phyloP scores from a whole-genome alignment of 2,113 vertebrate genomes.

The Calyptomena viridis region DNA sequence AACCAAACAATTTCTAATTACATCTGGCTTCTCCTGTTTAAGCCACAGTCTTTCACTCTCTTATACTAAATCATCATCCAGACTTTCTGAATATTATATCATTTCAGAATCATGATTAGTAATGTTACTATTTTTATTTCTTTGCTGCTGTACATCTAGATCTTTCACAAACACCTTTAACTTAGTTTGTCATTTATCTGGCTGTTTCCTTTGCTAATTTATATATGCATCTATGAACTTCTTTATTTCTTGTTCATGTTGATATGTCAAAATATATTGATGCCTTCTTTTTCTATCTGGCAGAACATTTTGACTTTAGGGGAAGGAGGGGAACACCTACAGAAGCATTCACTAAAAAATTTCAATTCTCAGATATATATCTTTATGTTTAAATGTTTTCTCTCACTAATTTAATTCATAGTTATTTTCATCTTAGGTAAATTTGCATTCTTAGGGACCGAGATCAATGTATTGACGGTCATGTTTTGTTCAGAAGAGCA shows the following conservation, averaged over 20 bases:
- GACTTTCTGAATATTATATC: not conserved
- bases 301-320: not conserved
- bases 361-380: not conserved
- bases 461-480: not conserved
- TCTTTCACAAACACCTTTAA: not conserved
- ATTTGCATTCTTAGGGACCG: not conserved
- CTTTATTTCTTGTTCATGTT: not conserved
- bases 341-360: not conserved
- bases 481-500: not conserved
- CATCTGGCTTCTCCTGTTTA: not conserved
- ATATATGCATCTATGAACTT: not conserved
- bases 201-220: not conserved
- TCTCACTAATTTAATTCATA: not conserved
- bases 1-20: not conserved
- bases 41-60: not conserved
- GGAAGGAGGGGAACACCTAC: not conserved
- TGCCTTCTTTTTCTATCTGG: not conserved
- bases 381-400: not conserved
- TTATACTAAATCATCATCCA: not conserved
- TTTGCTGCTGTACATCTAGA: not conserved
- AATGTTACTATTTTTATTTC: not conserved
- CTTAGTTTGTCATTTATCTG: not conserved
- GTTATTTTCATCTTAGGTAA: not conserved
- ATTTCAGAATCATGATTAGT: not conserved
- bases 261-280: not conserved